phyloP scores from a whole-genome alignment of 2,797 vertebrate genomes.

The Luscinia megarhynchos region DNA sequence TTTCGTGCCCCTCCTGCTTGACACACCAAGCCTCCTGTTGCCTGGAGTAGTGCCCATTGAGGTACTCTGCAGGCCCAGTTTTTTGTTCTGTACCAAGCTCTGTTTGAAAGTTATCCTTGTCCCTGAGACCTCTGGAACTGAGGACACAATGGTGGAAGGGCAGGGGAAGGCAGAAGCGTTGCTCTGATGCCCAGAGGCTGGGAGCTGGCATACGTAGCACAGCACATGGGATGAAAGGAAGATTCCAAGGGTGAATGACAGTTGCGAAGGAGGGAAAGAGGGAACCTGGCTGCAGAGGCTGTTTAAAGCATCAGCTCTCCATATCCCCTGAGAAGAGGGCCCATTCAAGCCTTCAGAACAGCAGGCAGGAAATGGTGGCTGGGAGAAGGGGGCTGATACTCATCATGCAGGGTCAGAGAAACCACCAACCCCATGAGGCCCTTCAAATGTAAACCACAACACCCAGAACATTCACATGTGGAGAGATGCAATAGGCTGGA shows the following conservation, averaged over 20 bases:
- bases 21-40: background rate
- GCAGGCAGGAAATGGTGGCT: background rate
- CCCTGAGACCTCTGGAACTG: fast-evolving
- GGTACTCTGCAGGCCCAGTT: background rate
- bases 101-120: background rate
- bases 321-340: background rate
- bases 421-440: background rate
- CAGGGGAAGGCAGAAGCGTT: background rate
- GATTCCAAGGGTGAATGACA: background rate
- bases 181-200: background rate
- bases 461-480: background rate
- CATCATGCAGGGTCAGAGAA: background rate
- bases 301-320: background rate
- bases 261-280: background rate
- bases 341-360: background rate
- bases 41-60: background rate
- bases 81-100: background rate
- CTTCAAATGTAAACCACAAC: background rate
- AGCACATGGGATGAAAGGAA: background rate
- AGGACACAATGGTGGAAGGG: background rate
- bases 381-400: background rate
- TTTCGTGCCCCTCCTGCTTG: background rate
- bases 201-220: background rate
- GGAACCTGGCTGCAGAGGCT: background rate
- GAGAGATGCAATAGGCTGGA: background rate